Conservation (phyloP, 2,888 invertebrate species). For the Tiliacea aurago region DNA sequence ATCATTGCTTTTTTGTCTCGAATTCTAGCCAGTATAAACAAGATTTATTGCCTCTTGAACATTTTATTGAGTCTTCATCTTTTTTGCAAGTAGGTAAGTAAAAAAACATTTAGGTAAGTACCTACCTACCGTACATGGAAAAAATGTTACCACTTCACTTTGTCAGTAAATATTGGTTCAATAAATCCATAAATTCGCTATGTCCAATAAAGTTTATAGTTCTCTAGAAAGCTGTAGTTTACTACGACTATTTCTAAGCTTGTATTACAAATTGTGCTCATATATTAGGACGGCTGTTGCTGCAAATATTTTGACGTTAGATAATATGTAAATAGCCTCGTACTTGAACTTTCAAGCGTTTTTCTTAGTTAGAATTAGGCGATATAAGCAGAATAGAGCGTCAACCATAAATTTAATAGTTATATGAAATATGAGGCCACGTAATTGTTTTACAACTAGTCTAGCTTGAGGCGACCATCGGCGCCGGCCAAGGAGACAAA, state of each 20-base stretch:
- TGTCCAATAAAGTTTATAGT: constrained; percentile 48
- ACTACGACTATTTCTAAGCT: constrained; percentile 55
- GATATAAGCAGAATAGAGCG: constrained; percentile 48
- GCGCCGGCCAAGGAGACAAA: constrained; percentile 76
- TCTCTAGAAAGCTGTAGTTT: constrained; percentile 48
- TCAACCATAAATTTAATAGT: constrained; percentile 69
- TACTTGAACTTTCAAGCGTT: constrained; percentile 34
- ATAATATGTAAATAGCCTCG: constrained; percentile 24
- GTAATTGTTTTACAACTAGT: constrained; percentile 72
- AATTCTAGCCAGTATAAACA: constrained; percentile 2
- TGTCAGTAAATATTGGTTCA: constrained; percentile 42
- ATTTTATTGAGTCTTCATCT: constrained; percentile 2
- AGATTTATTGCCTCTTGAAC: constrained; percentile 34
- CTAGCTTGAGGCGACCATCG: constrained; percentile 58
- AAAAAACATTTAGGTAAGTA: not conserved
- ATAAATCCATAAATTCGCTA: constrained; percentile 47
- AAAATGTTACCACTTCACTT: constrained; percentile 32
- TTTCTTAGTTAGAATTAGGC: constrained; percentile 47
- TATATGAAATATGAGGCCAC: constrained; percentile 72
- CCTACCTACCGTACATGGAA: not conserved
- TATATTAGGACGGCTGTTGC: constrained; percentile 42
- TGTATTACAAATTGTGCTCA: constrained; percentile 57
- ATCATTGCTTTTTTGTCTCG: not conserved
- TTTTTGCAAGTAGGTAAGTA: constrained; percentile 21
- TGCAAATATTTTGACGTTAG: constrained; percentile 48